Base-by-base conservation (phyloP, 2,888 invertebrate species). In the Acronicta psi region DNA sequence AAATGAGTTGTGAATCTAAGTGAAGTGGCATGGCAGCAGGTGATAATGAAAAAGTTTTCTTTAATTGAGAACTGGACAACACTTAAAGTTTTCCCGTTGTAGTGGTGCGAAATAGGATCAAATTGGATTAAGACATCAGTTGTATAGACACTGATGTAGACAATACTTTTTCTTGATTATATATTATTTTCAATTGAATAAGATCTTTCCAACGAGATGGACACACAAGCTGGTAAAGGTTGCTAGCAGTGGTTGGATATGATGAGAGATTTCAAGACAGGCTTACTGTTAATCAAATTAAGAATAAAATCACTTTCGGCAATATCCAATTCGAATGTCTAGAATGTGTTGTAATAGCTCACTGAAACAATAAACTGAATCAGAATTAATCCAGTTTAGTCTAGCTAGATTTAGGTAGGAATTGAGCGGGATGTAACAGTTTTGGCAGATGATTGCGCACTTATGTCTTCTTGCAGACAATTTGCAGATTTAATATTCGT, bases 1-100 rank as follows among this genome's bases (percentile, higher is more conserved):
- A 67, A 77, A 79, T 69, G 59, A 75, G 66, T 77, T 77, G 62
- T 69, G 70, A 77, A 77, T 77, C 72, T 69, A 64, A 65, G 68
- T 54, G 59, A 64, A 70, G 61, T n/a, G n/a, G 51, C 57, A 51
- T 50, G 53, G 62, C 64, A 66, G 71, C 67, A 75, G 77, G 77
- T 79, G 65, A 79, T 77, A 77, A 73, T 70, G 69, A 66, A 71
- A 74, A 73, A 76, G 69, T 76, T 51, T 46, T 60, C 55, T 52
- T 59, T 69, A 57, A 58, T 64, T 51, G 51, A 47, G 55, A 73
- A 76, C 55, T 61, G 45, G 62, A 56, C 47, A 69, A 65, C 60
- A 66, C 61, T 59, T 62, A 41, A n/a, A n/a, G n/a, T 13, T 31
- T 3, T 4, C 5, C 1, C n/a, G n/a, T 31, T 31, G 0, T n/a